Conservation (phyloP, 2,113 vertebrate species). For the Psammodynastes pulverulentus region DNA sequence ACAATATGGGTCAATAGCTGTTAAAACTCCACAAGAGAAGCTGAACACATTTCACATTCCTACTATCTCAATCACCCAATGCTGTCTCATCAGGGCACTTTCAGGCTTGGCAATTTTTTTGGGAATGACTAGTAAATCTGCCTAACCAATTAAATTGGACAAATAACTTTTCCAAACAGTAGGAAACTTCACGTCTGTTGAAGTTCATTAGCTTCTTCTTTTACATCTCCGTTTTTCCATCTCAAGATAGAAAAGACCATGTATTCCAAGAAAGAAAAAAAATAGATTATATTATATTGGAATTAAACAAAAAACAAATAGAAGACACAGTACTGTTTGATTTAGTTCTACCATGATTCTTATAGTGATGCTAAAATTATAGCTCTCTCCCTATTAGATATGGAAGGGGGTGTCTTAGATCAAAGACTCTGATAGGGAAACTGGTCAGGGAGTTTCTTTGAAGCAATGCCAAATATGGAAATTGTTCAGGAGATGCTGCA, state of each 20-base stretch:
- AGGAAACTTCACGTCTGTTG: background rate
- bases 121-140: background rate
- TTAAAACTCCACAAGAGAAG: background rate
- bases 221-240: background rate
- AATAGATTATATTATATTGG: background rate
- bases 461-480: background rate
- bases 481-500: background rate
- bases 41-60: background rate
- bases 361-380: background rate
- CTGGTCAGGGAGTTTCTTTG: background rate
- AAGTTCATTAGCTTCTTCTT: background rate
- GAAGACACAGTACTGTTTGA: background rate
- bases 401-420: background rate
- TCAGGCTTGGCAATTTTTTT: background rate
- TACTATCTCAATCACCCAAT: background rate
- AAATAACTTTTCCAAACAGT: background rate
- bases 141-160: background rate
- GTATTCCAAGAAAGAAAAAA: background rate
- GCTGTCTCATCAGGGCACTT: background rate
- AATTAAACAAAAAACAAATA: background rate
- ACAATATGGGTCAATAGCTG: background rate
- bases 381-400: background rate
- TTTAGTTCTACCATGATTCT: background rate
- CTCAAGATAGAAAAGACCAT: background rate
- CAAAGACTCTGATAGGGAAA: background rate